Evolutionary conservation across 2,888 invertebrate genomes (phyloP).

Genomic region (Meta bourneti): DNA sequence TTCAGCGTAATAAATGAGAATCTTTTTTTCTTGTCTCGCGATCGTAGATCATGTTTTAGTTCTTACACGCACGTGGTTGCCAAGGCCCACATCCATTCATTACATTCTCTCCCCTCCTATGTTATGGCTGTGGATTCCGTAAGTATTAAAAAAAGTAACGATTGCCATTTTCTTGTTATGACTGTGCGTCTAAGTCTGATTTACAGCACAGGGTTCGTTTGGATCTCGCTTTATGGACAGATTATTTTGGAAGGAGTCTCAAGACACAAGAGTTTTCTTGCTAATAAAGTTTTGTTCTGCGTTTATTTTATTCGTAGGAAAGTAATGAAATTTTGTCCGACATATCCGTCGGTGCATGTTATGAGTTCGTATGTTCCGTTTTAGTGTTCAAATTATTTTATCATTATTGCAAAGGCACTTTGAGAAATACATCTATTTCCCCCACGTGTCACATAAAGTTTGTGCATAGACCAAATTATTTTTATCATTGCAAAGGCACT

Average conservation of each 20-base stretch:
- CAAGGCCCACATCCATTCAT: not conserved
- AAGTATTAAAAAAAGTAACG: not conserved
- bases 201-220: not conserved
- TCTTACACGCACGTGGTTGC: not conserved
- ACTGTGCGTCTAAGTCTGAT: constrained; percentile 16
- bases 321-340: too few relatives aligned
- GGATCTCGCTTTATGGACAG: too few relatives aligned
- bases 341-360: not conserved
- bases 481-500: too few relatives aligned
- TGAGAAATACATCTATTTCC: too few relatives aligned
- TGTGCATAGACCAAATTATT: too few relatives aligned
- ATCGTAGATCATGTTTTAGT: not conserved
- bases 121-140: not conserved
- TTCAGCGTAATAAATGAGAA: constrained; percentile 10
- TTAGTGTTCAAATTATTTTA: not conserved
- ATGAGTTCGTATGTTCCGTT: not conserved
- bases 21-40: constrained; percentile 7
- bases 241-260: too few relatives aligned
- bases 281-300: too few relatives aligned
- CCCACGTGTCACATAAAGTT: too few relatives aligned
- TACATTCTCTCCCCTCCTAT: not conserved
- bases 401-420: too few relatives aligned
- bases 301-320: too few relatives aligned
- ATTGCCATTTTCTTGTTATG: constrained; percentile 9
- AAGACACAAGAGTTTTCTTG: too few relatives aligned